phyloP scores from a whole-genome alignment of 2,888 invertebrate genomes.

The Eupeodes latifasciatus region DNA sequence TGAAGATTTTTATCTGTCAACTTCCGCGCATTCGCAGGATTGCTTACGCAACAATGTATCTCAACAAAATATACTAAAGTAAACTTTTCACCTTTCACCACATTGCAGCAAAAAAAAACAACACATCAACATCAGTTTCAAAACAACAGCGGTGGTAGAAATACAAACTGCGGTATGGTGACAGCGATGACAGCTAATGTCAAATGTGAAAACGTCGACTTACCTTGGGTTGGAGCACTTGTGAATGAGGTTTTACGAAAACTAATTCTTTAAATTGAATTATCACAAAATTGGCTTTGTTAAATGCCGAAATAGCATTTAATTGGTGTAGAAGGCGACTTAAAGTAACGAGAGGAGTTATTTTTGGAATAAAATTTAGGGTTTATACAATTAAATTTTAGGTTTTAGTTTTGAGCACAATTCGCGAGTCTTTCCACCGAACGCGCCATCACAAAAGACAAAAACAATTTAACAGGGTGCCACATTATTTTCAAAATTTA shows the following conservation, averaged over 20 bases:
- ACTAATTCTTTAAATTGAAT: conserved; percentile 25
- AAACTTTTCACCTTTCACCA: conserved; percentile 58
- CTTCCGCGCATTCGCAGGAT: conserved; percentile 44
- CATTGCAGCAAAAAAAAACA: conserved; percentile 47
- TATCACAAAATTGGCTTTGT: conserved; percentile 33
- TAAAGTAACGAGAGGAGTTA: conserved; percentile 18
- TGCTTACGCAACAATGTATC: conserved; percentile 34
- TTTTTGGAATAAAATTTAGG: conserved; percentile 45
- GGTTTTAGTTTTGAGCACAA: conserved; percentile 72
- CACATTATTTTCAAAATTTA: background rate
- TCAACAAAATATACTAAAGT: conserved; percentile 8
- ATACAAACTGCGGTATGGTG: conserved; percentile 40
- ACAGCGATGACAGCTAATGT: conserved; percentile 52
- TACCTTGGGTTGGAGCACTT: conserved; percentile 55
- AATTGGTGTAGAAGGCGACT: conserved; percentile 21
- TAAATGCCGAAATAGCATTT: conserved; percentile 52
- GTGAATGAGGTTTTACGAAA: conserved; percentile 32
- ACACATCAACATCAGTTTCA: conserved; percentile 67
- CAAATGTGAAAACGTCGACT: conserved; percentile 70
- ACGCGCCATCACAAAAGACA: conserved; percentile 74
- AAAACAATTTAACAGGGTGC: conserved; percentile 50
- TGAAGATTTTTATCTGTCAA: conserved; percentile 21
- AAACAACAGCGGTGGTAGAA: conserved; percentile 70
- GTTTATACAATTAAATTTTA: conserved; percentile 36
- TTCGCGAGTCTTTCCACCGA: conserved; percentile 74